A percentile compares a stretch with the other conserved stretches of the same genome.
These are phyloP conservation scores for Diaphora mendica DNA, from an alignment of 2,888 invertebrate species.

Conservation along the genomic window DNA sequence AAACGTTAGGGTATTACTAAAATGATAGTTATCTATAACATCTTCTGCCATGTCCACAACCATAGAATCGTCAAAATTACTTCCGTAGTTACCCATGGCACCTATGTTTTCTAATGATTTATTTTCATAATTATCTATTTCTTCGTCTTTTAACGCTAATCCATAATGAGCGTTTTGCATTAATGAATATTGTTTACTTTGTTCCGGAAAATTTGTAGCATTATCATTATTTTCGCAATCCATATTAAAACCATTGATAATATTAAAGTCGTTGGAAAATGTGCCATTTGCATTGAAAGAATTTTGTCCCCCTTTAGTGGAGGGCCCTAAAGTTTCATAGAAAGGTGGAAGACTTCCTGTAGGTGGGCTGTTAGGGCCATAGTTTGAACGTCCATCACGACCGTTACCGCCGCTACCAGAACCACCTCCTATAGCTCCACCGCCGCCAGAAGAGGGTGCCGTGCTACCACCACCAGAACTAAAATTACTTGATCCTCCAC, in stretches of 20 bases:
- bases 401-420: constrained; percentile 93
- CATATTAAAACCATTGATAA: constrained; percentile 91
- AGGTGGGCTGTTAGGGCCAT: constrained; percentile 95
- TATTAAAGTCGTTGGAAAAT: constrained; percentile 89
- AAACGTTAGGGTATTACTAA: constrained; percentile 93
- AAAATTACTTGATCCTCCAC: constrained; percentile 81
- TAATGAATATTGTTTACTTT: constrained; percentile 91
- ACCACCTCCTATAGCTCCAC: constrained; percentile 88
- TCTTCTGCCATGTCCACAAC: constrained; percentile 93
- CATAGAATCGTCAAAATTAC: constrained; percentile 92
- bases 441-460: constrained; percentile 87
- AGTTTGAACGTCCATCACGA: constrained; percentile 93
- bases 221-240: constrained; percentile 91
- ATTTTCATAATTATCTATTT: constrained; percentile 90
- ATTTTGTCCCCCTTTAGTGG: constrained; percentile 91
- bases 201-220: constrained; percentile 80
- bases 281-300: constrained; percentile 89
- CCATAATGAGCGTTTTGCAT: constrained; percentile 94
- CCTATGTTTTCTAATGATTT: constrained; percentile 90
- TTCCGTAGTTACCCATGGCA: constrained; percentile 86
- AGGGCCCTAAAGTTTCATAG: constrained; percentile 91
- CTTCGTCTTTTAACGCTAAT: constrained; percentile 92
- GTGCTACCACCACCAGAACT: constrained; percentile 85
- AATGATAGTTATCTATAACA: constrained; percentile 93
- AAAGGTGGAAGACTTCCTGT: constrained; percentile 96